phyloP scores from a whole-genome alignment of 1,140 invertebrate genomes.

The Drosophila ohnishii region DNA sequence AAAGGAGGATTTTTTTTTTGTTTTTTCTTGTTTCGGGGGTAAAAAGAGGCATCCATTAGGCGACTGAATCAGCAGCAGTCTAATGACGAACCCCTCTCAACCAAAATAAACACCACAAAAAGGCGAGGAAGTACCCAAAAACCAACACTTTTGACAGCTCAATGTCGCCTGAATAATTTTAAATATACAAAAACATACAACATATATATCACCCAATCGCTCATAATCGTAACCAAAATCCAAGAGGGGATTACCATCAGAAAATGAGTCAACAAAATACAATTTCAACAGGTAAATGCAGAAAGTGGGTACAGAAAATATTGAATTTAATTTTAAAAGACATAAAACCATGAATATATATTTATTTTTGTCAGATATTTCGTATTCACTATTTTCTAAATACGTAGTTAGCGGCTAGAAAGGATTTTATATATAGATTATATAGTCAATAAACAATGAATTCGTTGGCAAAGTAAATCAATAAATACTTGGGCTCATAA shows the following conservation, averaged over 20 bases:
- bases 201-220: constrained; percentile 1
- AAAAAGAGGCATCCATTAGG: constrained; percentile 55
- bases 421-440: neutral
- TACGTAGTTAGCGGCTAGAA: neutral
- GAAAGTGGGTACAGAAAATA: neutral
- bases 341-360: neutral
- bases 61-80: constrained; percentile 35
- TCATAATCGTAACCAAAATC: constrained; percentile 30
- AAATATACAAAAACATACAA: neutral
- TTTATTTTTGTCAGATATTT: neutral
- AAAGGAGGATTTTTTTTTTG: neutral
- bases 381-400: neutral
- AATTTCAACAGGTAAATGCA: constrained; percentile 6
- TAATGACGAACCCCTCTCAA: constrained; percentile 54
- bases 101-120: constrained; percentile 57
- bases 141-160: constrained; percentile 52
- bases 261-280: constrained; percentile 11
- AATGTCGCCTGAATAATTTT: constrained; percentile 40
- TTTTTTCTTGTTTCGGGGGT: neutral
- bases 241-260: constrained; percentile 12
- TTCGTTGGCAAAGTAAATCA: constrained; percentile 9
- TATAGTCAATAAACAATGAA: constrained; percentile 16
- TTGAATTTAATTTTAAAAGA: neutral
- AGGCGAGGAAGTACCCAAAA: constrained; percentile 15
- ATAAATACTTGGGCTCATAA: constrained; percentile 5